Evolutionary conservation across 2,888 invertebrate species (phyloP), one percentile per base, ranked within the genome.

Genomic region (Stictocephala bisonia): DNA sequence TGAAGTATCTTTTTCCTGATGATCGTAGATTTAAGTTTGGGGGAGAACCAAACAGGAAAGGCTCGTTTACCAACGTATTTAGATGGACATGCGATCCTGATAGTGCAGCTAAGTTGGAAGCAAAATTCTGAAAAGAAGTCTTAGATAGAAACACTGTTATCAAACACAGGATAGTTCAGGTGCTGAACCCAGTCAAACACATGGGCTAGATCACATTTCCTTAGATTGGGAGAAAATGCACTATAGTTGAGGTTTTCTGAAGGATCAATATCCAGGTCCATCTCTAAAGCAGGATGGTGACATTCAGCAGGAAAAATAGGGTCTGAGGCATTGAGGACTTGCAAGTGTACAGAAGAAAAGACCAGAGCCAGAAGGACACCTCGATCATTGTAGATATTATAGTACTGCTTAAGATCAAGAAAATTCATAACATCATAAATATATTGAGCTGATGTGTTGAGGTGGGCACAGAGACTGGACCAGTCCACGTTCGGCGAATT

Each of bases 81-180:
- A n/a, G n/a, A n/a, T n/a, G n/a, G n/a, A n/a, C n/a, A n/a, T n/a
- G n/a, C n/a, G n/a, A n/a, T n/a, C n/a, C n/a, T n/a, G n/a, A n/a
- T n/a, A n/a, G n/a, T n/a, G n/a, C n/a, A n/a, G n/a, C n/a, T n/a
- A n/a, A n/a, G 51, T 22, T 22, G 20, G 22, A 6, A 18, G 24
- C 51, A 51, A 51, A 51, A 51, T 51, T 51, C 51, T 22, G 51
- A 51, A 6, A 51, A 51, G 6, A 51, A 4, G 51, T 51, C 51
- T 51, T 51, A 3, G 24, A 51, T 24, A 22, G 51, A n/a, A 4
- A 51, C 18, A 51, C 4, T 51, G n/a, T 51, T 51, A 51, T 51
- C 51, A 20, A 51, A 51, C 6, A 51, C 51, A 44, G 44, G 44
- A 44, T 44, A 44, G 44, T 44, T 44, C 4, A 44, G 44, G 9